Evolutionary conservation across 2,888 invertebrate genomes (phyloP).

Genomic region (Ophonus ardosiacus): DNA sequence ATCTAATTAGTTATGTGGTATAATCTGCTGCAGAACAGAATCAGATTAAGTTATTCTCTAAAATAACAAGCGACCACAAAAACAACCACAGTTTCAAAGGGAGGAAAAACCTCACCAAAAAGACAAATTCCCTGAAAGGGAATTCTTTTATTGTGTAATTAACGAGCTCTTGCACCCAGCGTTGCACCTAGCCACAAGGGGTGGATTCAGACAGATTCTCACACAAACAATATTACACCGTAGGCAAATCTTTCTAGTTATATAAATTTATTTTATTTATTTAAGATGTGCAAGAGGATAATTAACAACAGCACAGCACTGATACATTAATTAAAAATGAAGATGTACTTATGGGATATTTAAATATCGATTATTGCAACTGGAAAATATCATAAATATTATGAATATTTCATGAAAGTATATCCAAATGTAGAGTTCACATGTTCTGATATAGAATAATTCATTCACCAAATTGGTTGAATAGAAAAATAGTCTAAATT

Average conservation of each 20-base stretch:
- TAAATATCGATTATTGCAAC: no score
- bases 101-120: conserved; percentile 34
- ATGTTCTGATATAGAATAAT: no score
- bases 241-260: not conserved
- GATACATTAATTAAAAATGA: no score
- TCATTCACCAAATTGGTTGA: no score
- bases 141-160: conserved; percentile 61
- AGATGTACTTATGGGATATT: no score
- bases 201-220: not conserved
- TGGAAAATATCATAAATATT: no score
- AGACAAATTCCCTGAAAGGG: conserved; percentile 14
- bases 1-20: conserved; percentile 19
- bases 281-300: no score
- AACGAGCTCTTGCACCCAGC: conserved; percentile 47
- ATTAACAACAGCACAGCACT: no score
- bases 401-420: no score
- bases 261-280: no score
- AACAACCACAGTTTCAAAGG: conserved; percentile 24
- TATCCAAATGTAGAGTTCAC: no score
- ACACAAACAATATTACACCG: not conserved
- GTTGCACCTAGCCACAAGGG: not conserved
- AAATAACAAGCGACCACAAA: conserved; percentile 47
- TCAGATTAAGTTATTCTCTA: conserved; percentile 35
- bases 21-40: not conserved
- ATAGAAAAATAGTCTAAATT: no score